Evolutionary conservation across 1,140 invertebrate genomes (phyloP).

Genomic region (Euglossa dilemma): DNA sequence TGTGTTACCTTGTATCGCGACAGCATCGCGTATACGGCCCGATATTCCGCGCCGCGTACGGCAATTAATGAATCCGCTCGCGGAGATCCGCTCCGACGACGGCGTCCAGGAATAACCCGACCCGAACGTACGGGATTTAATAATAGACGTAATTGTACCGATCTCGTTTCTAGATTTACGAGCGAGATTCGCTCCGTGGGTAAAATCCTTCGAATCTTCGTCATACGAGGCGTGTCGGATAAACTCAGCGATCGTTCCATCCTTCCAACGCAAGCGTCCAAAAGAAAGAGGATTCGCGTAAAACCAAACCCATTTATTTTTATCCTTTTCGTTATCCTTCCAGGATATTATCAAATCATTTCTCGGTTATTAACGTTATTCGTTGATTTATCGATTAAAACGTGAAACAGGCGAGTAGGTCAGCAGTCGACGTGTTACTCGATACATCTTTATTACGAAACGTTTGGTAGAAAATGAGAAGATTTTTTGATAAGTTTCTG

Average conservation of each 20-base stretch:
- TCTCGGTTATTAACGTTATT: no score
- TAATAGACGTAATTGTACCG: slow-evolving; percentile 22
- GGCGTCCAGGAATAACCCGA: slow-evolving; percentile 21
- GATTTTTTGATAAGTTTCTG: no score
- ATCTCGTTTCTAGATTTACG: slow-evolving; percentile 9
- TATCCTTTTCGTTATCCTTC: no score
- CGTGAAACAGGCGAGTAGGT: no score
- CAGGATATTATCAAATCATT: no score
- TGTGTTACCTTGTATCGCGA: slow-evolving; percentile 52
- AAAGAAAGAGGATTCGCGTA: no score
- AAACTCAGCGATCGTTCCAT: background rate
- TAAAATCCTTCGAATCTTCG: background rate
- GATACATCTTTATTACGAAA: no score
- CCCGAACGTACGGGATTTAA: background rate
- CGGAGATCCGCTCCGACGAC: slow-evolving; percentile 2
- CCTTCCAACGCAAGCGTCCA: no score
- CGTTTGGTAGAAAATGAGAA: no score
- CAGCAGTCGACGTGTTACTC: no score
- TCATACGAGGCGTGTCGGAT: background rate
- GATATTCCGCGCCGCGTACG: background rate
- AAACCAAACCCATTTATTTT: no score
- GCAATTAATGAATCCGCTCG: slow-evolving; percentile 18
- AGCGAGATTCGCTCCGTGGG: background rate
- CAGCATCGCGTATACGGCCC: background rate
- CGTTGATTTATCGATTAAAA: no score